These are phyloP conservation scores for Orius insidiosus DNA, from an alignment of 1,140 invertebrate species.

Conservation along the genomic window DNA sequence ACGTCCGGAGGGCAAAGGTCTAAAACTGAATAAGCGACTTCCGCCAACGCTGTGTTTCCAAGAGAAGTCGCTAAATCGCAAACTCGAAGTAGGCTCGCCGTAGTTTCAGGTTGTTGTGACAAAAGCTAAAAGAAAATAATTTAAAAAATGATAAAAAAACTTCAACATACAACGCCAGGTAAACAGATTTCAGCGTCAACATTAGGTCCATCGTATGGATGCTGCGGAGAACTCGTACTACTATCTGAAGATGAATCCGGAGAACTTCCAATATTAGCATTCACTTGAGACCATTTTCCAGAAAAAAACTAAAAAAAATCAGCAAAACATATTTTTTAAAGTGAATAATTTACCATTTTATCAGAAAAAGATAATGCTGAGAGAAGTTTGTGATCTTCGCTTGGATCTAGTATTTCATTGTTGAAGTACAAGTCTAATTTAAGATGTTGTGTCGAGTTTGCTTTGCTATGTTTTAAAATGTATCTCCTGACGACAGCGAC, in stretches of 20 bases:
- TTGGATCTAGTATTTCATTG: slow-evolving; percentile 69
- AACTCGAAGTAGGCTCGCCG: slow-evolving; percentile 7
- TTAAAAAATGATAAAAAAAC: too few species aligned
- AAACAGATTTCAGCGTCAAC: slow-evolving; percentile 71
- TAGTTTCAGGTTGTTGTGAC: slow-evolving; percentile 8
- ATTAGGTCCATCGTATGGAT: slow-evolving; percentile 57
- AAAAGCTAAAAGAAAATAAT: slow-evolving; percentile 14
- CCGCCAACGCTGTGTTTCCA: slow-evolving; percentile 11
- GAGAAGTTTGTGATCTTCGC: slow-evolving; percentile 75
- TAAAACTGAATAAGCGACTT: slow-evolving; percentile 13
- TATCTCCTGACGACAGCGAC: slow-evolving; percentile 60
- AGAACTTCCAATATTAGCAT: slow-evolving; percentile 66
- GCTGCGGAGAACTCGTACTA: slow-evolving; percentile 72
- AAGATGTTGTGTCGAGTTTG: slow-evolving; percentile 42
- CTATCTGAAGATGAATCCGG: slow-evolving; percentile 77
- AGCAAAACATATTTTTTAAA: not conserved
- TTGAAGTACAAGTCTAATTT: slow-evolving; percentile 84
- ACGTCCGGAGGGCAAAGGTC: slow-evolving; percentile 13
- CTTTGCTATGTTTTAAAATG: slow-evolving; percentile 54
- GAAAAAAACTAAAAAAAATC: slow-evolving; percentile 45
- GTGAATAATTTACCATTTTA: slow-evolving; percentile 53
- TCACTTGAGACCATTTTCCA: slow-evolving; percentile 67
- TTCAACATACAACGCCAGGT: slow-evolving; percentile 65
- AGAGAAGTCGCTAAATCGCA: slow-evolving; percentile 12
- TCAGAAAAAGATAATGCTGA: slow-evolving; percentile 74